Conservation (phyloP, 2,888 invertebrate genomes). For the Pycnomerus fuliginosus region DNA sequence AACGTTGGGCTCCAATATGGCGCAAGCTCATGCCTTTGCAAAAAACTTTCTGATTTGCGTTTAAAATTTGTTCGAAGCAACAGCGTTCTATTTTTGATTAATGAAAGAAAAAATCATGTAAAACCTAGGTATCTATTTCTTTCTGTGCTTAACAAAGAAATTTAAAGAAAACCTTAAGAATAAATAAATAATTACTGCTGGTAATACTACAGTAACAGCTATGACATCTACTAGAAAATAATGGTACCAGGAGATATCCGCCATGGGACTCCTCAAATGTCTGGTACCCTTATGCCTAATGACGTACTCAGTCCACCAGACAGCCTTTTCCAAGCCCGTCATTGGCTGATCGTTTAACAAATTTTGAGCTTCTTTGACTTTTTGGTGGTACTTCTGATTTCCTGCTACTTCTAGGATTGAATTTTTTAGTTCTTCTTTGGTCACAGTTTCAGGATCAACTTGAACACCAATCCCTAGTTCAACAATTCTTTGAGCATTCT, state of each 20-base stretch:
- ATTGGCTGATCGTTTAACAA: slow-evolving; percentile 50
- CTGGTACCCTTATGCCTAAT: slow-evolving; percentile 47
- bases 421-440: slow-evolving; percentile 33
- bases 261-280: slow-evolving; percentile 53
- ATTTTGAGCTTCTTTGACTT: slow-evolving; percentile 28
- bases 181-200: neutral
- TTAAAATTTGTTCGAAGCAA: too few species aligned
- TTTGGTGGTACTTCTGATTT: slow-evolving; percentile 32
- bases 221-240: slow-evolving; percentile 5
- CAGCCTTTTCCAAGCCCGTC: slow-evolving; percentile 38
- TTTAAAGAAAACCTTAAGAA: too few species aligned
- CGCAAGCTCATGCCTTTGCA: too few species aligned
- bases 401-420: slow-evolving; percentile 35
- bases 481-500: slow-evolving; percentile 32
- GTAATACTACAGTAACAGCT: neutral
- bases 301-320: slow-evolving; percentile 36
- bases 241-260: slow-evolving; percentile 17
- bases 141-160: too few species aligned
- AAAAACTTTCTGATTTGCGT: too few species aligned
- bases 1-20: too few species aligned
- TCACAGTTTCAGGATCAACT: slow-evolving; percentile 35
- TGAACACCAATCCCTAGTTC: slow-evolving; percentile 31
- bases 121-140: too few species aligned
- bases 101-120: too few species aligned
- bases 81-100: too few species aligned